Base-by-base conservation (phyloP, 2,888 invertebrate genomes). In the Syritta pipiens region DNA sequence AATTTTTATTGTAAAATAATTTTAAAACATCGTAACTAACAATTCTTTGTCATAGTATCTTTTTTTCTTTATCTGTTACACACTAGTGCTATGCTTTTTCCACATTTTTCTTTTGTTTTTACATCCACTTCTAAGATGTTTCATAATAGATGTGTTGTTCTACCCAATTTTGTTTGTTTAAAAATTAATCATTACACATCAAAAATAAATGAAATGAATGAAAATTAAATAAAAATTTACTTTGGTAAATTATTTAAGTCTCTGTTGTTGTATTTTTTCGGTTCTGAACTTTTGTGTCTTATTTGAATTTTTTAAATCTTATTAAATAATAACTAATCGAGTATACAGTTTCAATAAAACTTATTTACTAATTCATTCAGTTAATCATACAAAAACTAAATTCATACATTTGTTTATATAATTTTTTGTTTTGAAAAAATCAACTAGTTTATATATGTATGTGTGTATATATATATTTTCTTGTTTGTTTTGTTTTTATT, bases 311-410 rank as follows among this genome's bases (percentile, higher is more conserved):
- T 46, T 17, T 14, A 22, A 46, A 26, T 77, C 44, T 67, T 74
- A 49, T 49, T 37, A 79, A 74, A 79, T 44, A 72, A 72, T 65
- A 77, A 59, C 65, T 72, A 74, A 68, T 79, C 49, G 68, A 68
- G 62, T 68, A 79, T 72, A 79, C 67, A 35, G 28, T 49, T 67
- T 2, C 7, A 67, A 79, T 72, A 55, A 63, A 81, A 81, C 59
- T 81, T 81, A 75, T 81, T 69, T 20, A 59, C 67, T 75, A 75
- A 69, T 69, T 75, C 68, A 74, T 60, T 53, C 67, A n/a, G 65
- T 72, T 74, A 79, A 79, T 67, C 77, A 81, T 81, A 81, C 68
- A 81, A 81, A 81, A 81, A 81, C 81, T 81, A 81, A 81, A 81
- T 63, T 57, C 74, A 53, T 74, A 65, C 59, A 59, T 28, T 75